Evolutionary conservation across 2,888 invertebrate species (phyloP), one percentile per base, ranked within the genome.

Genomic region (Lepidonotus clava): DNA sequence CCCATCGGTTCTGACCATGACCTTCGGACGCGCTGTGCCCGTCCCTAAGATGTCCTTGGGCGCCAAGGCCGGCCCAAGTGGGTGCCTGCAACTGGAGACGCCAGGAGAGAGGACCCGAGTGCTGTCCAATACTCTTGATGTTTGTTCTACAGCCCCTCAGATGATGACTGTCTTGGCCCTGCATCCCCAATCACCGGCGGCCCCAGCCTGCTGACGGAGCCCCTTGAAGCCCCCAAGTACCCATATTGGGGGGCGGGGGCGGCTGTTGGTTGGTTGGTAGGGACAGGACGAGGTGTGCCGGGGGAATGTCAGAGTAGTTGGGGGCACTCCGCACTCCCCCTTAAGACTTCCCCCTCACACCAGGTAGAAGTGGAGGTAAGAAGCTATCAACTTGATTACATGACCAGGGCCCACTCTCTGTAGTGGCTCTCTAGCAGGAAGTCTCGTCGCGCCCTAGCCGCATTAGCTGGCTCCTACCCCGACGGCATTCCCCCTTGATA

Each of bases 311-410:
- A 32, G 6, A 46, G 46, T 61, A 32, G 61, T 11, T 1, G 61
- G 56, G 56, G 56, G 56, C 5, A 11, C n/a, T n/a, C n/a, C n/a
- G 28, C 56, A 61, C 24, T 4, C 61, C 46, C 24, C 1, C 61
- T 61, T n/a, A n/a, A n/a, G n/a, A n/a, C n/a, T n/a, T n/a, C n/a
- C 28, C 61, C 28, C 1, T 8, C 56, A 28, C 34, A 18, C n/a
- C 71, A 71, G 71, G 71, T 71, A 71, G 71, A 71, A 71, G 36
- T 36, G 71, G 36, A 71, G 71, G 71, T 38, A 71, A 36, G 71
- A 34, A 8, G 71, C 71, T 71, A 71, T 71, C 71, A 71, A 71
- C 36, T 71, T 71, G 71, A 71, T 71, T 71, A 71, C 71, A 71
- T 71, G 71, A 71, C 71, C 71, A 71, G 8, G 36, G 71, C 34